Base-by-base conservation (phyloP, 2,888 invertebrate genomes). In the Hydrotaea diabolus region DNA sequence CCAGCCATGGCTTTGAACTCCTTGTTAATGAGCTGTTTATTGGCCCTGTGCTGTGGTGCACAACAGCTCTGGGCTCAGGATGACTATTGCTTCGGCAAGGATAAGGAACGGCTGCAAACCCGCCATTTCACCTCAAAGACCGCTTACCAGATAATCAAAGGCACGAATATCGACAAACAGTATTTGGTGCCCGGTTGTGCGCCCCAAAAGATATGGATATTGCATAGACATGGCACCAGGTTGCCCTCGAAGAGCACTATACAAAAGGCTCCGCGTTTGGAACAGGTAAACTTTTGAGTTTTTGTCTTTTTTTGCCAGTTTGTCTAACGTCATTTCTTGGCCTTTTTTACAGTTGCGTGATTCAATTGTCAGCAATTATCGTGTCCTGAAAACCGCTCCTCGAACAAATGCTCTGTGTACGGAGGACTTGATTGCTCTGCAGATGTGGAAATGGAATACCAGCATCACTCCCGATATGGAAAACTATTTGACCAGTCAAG, bases 171-270 rank as follows among this genome's bases (percentile, higher is more conserved):
- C 17, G 93, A 93, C 0, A 94, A 93, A 83, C 93, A 94, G 78
- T 95, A 95, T 85, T 93, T 93, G 74, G 94, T 96, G 55, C 95
- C 95, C 87, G 94, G 95, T 87, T 97, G 97, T 88, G 93, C 93
- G 81, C 95, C 96, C 0, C 92, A 94, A 0, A 96, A 96, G 86
- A 94, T 96, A 81, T 97, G 96, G 96, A 93, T 95, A 88, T 90
- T 96, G 66, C 94, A 93, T 86, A 93, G 96, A 3, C 95, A 96
- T 87, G 96, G 96, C 8, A 94, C 96, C 0, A 93, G 95, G 86
- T 93, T 95, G 86, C 96, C 97, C 0, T 93, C 94, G 17, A 90
- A 92, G 0, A 90, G 91, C 0, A 94, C 94, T 77, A 94, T 96
- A 9, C 87, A 90, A 2, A 92, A 93, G 8, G 93, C 96, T 49